Evolutionary conservation across 1,140 invertebrate genomes (phyloP).

Genomic region (Trissolcus basalis): DNA sequence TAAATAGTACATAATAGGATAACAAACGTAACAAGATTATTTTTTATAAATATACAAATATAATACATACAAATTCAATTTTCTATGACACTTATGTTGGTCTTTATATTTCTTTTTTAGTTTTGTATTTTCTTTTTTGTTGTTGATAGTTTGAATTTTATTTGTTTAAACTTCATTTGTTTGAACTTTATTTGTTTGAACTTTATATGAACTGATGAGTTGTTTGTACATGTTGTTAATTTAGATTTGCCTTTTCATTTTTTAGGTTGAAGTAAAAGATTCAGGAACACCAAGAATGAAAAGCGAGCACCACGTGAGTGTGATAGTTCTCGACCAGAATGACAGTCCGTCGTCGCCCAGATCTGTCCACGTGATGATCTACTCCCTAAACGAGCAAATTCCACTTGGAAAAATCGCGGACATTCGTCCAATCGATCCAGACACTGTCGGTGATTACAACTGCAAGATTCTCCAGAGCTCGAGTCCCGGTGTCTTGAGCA

Average conservation of each 20-base stretch:
- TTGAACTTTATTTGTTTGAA: no score
- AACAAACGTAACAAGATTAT: no score
- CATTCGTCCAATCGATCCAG: conserved; percentile 93
- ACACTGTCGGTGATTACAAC: conserved; percentile 89
- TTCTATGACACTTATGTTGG: no score
- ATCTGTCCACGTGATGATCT: conserved; percentile 87
- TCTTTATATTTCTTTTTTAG: no score
- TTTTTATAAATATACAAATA: no score
- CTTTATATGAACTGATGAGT: no score
- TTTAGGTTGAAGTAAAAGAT: conserved; percentile 89
- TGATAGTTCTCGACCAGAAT: conserved; percentile 91
- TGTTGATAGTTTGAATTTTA: no score
- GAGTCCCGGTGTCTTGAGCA: conserved; percentile 81
- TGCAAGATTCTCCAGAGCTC: conserved; percentile 84
- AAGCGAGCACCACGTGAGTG: conserved; percentile 84
- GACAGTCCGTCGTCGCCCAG: conserved; percentile 92
- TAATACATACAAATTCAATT: no score
- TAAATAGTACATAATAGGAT: no score
- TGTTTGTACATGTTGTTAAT: no score
- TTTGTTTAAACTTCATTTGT: no score
- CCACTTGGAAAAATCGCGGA: conserved; percentile 90
- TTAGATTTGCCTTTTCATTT: conserved; percentile 1
- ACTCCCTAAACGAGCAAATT: conserved; percentile 84
- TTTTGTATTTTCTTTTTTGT: no score
- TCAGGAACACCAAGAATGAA: conserved; percentile 89